Evolutionary conservation across 2,797 vertebrate species (phyloP), one percentile per base, ranked within the genome.

Genomic region (Mormyrops attenuatus): DNA sequence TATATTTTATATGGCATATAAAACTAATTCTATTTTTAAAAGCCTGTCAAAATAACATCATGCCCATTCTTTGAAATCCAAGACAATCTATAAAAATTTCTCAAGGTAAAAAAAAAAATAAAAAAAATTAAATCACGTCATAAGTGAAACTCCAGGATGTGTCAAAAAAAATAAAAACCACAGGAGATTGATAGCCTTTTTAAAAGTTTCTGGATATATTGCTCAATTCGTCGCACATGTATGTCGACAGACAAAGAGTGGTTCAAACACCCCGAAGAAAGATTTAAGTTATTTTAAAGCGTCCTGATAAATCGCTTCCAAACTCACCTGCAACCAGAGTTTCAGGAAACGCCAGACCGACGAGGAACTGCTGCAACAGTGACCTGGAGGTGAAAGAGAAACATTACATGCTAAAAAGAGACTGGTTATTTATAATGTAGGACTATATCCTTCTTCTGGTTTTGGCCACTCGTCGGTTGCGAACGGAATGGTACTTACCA

Each of bases 321-420:
- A 53, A 93, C 97, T 94, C 95, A 99, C 98, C 98, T 96, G 97
- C 97, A n/a, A 98, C 95, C 82, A 98, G 95, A 89, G 97, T 93
- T 89, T 94, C 95, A 85, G 98, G 98, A 90, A 99, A 97, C 89
- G 97, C 96, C 92, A 99, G 93, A 92, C 97, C 96, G 92, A 97
- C 93, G 91, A 99, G 94, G 88, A 99, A 94, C 93, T 99, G 98
- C 92, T 99, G 98, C 86, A 99, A 95, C 92, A 99, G 94, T 88
- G 98, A 98, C 98, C 98, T 99, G 63, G 80, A 49, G 87, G 88
- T 41, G 50, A 90, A 91, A 88, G 8, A 44, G 2, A 91, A 30
- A 44, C 30, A 80, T 73, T 49, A 88, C 30, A 49, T 66, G 60
- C 34, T 13, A 30, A 73, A 22, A 49, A 89, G 26, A 22, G 3